These are phyloP conservation scores for Sycobia sp. DNA, from an alignment of 1,140 invertebrate genomes.

Conservation along the genomic window DNA sequence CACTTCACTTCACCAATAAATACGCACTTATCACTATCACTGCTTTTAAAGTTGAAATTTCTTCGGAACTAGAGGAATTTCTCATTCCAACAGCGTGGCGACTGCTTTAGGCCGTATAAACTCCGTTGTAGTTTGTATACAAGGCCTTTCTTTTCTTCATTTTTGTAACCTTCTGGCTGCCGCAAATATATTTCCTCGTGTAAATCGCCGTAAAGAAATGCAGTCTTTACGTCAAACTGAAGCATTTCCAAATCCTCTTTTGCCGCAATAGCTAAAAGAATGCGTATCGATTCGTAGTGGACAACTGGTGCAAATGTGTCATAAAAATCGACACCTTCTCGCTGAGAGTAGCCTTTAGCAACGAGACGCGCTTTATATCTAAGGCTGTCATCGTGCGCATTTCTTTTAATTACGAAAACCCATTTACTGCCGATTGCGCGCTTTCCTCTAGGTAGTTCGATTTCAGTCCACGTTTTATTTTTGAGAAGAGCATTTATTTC, in stretches of 20 bases:
- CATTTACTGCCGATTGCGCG: constrained; percentile 10
- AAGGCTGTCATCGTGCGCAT: neutral
- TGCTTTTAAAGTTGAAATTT: no score
- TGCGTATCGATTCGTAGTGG: no score
- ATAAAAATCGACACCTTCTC: no score
- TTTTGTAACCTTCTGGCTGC: constrained; percentile 23
- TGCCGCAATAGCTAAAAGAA: no score
- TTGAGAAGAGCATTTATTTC: constrained; percentile 43
- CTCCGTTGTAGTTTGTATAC: constrained; percentile 47
- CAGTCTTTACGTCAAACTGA: no score
- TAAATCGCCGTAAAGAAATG: no score
- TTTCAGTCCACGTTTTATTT: constrained; percentile 47
- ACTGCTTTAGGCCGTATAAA: no score
- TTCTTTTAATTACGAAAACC: constrained; percentile 5
- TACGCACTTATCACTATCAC: no score
- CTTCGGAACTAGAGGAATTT: no score
- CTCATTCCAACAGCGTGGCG: no score
- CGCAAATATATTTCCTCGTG: constrained; percentile 22
- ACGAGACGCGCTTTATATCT: constrained; percentile 23
- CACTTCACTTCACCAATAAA: constrained; percentile 8
- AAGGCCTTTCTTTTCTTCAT: constrained; percentile 14
- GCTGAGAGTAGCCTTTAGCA: constrained; percentile 17
- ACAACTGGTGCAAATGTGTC: no score
- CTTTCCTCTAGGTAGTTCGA: constrained; percentile 15
- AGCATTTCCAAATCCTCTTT: no score